These are phyloP conservation scores for Parnassius orleans DNA, from an alignment of 2,888 invertebrate genomes.

Conservation along the genomic window DNA sequence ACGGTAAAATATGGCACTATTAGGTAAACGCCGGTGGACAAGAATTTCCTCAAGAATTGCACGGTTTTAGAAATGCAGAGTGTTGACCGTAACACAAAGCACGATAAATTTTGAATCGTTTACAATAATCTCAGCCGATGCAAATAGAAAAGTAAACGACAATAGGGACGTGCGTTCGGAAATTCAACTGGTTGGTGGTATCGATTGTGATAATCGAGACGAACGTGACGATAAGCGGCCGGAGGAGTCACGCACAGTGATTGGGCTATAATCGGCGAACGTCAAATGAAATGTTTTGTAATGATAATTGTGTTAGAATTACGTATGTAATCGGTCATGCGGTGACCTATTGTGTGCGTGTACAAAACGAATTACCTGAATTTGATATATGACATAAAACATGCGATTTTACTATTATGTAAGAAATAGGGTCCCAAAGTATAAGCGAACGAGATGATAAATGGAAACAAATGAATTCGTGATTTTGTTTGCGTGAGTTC, in stretches of 20 bases:
- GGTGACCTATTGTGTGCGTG: conserved; percentile 1
- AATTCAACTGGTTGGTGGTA: conserved; percentile 21
- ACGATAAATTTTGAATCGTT: conserved; percentile 20
- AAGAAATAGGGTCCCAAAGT: no score
- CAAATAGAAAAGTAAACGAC: conserved; percentile 14
- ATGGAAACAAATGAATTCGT: no score
- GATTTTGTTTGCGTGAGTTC: no score
- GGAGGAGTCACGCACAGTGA: conserved; percentile 17
- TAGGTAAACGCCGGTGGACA: not conserved
- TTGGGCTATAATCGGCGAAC: conserved; percentile 10
- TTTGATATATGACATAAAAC: no score
- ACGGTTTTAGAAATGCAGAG: conserved; percentile 10
- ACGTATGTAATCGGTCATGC: not conserved
- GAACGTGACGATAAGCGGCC: conserved; percentile 23
- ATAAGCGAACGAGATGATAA: no score
- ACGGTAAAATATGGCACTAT: not conserved
- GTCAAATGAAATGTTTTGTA: conserved; percentile 12
- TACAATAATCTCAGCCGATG: conserved; percentile 12
- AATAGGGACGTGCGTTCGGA: conserved; percentile 23
- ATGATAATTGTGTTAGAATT: not conserved
- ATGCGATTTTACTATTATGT: no score
- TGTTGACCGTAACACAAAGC: conserved; percentile 8
- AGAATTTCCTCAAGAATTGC: conserved; percentile 1
- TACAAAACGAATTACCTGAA: not conserved
- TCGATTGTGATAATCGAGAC: conserved; percentile 23